These are phyloP conservation scores for Cyprinella venusta DNA, from an alignment of 2,797 vertebrate genomes.

Conservation along the genomic window DNA sequence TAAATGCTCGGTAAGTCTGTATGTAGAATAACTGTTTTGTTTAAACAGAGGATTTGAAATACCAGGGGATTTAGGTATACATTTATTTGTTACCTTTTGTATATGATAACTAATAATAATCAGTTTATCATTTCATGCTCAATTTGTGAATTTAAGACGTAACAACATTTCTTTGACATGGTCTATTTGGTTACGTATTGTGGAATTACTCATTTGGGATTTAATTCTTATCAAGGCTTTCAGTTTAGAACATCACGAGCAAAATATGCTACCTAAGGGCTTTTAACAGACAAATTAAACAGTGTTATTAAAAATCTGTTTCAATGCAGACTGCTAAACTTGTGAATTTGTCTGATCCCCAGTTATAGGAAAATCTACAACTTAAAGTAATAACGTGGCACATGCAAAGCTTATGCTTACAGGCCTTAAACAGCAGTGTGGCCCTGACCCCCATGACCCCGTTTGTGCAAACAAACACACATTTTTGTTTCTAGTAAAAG, in stretches of 20 bases:
- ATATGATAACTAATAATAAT: constrained; percentile 46
- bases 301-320: constrained; percentile 34
- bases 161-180: constrained; percentile 46
- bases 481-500: neutral
- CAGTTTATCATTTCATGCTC: constrained; percentile 42
- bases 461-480: neutral
- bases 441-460: neutral
- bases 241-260: constrained; percentile 37
- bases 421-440: neutral
- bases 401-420: neutral
- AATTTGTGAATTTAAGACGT: constrained; percentile 54
- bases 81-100: constrained; percentile 55
- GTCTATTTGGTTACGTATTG: constrained; percentile 43
- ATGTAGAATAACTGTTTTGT: constrained; percentile 57
- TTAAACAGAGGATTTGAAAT: constrained; percentile 53
- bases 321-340: constrained; percentile 43
- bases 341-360: constrained; percentile 34
- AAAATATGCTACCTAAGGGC: constrained; percentile 59
- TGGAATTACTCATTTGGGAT: constrained; percentile 50
- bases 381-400: constrained; percentile 8
- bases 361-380: constrained; percentile 3
- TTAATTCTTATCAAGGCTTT: constrained; percentile 47
- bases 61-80: constrained; percentile 55
- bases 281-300: constrained; percentile 46
- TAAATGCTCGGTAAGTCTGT: constrained; percentile 60